Conservation (phyloP, 2,888 invertebrate genomes). For the Philonicus albiceps region DNA sequence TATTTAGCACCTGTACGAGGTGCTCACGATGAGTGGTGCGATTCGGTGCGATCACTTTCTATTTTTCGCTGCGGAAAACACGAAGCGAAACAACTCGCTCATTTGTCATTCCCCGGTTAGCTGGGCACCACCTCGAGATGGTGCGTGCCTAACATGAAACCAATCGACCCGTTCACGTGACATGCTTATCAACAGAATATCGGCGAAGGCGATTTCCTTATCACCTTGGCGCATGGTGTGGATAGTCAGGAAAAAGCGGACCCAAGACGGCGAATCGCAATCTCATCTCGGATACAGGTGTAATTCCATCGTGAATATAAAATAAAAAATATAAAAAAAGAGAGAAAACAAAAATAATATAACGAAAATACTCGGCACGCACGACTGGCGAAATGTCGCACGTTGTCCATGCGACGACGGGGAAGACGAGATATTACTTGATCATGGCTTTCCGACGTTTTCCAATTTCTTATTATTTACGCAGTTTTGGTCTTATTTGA, state of each 20-base stretch:
- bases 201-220: slow-evolving; percentile 11
- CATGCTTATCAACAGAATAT: slow-evolving; percentile 29
- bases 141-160: slow-evolving; percentile 16
- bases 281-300: background rate
- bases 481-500: slow-evolving; percentile 12
- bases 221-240: background rate
- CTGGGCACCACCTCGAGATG: background rate
- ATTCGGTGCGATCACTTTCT: slow-evolving; percentile 21
- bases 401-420: background rate
- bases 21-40: background rate
- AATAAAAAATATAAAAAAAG: background rate
- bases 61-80: slow-evolving; percentile 6
- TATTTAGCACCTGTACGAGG: background rate
- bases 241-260: background rate
- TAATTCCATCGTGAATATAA: slow-evolving; percentile 3
- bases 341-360: background rate
- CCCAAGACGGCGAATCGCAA: background rate
- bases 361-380: slow-evolving; percentile 15
- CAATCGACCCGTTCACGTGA: slow-evolving; percentile 3
- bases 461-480: slow-evolving; percentile 17
- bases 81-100: background rate
- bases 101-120: background rate
- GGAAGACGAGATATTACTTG: background rate
- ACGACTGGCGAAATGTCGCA: slow-evolving; percentile 30
- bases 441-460: slow-evolving; percentile 3